A percentile compares a stretch with the other conserved stretches of the same genome.
phyloP scores from a whole-genome alignment of 23 tunicate species.

The Phallusia fumigata region DNA sequence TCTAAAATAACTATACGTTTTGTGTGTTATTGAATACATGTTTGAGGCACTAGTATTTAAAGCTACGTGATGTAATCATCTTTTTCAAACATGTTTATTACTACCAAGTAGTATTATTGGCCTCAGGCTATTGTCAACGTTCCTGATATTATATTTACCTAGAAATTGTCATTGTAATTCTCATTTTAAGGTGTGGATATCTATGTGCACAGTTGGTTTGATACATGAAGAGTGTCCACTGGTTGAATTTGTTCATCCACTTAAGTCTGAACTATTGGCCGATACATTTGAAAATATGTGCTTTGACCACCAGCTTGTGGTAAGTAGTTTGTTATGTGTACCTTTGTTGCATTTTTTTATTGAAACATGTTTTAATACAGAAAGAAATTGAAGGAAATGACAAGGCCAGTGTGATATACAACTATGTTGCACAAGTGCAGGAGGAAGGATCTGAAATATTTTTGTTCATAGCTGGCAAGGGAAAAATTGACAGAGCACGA shows the following conservation, averaged over 20 bases:
- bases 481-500: not conserved
- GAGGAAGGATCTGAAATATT: conserved; percentile 1
- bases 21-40: too few species aligned
- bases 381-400: not conserved
- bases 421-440: not conserved
- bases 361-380: not conserved
- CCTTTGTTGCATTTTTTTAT: not conserved
- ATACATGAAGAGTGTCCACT: not conserved
- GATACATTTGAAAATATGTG: not conserved
- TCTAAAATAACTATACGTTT: too few species aligned
- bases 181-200: not conserved
- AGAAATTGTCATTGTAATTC: not conserved
- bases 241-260: not conserved
- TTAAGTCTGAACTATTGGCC: not conserved
- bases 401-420: not conserved
- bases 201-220: not conserved
- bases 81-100: too few species aligned
- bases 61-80: too few species aligned
- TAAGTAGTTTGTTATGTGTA: not conserved
- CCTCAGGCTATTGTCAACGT: too few species aligned
- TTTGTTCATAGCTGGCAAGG: conserved; percentile 3
- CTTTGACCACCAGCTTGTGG: not conserved
- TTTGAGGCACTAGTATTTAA: too few species aligned
- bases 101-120: too few species aligned
- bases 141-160: too few species aligned